Evolutionary conservation across 2,113 vertebrate genomes (phyloP).

Genomic region (Calypte anna): DNA sequence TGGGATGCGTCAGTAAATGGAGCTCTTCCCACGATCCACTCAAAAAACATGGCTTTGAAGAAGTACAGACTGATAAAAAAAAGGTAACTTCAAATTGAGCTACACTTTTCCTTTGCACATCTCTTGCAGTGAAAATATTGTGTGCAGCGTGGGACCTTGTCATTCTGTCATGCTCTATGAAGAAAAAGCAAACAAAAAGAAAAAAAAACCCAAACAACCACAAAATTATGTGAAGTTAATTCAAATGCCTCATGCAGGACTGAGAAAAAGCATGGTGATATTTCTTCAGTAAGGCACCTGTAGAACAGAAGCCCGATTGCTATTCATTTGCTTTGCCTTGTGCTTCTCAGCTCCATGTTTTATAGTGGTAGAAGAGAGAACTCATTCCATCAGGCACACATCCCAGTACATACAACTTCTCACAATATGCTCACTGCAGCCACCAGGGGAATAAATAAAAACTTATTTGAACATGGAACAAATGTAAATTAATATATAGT

Average conservation of each 20-base stretch:
- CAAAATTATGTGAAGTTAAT: neutral
- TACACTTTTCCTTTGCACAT: too few species aligned
- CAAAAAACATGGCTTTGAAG: too few species aligned
- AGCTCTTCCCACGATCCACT: too few species aligned
- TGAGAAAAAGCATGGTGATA: neutral
- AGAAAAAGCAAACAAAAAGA: neutral
- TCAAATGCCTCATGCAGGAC: neutral
- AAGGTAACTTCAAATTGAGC: too few species aligned
- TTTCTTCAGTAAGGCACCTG: neutral
- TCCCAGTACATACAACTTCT: neutral
- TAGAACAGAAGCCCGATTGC: neutral
- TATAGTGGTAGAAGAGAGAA: neutral
- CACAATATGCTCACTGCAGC: neutral
- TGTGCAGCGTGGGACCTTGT: neutral
- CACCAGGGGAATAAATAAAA: neutral
- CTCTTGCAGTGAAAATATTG: neutral
- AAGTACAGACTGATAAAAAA: too few species aligned
- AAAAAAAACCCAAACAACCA: too few species aligned
- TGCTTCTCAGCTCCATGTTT: neutral
- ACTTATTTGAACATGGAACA: neutral
- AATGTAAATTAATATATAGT: neutral
- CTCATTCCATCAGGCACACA: neutral
- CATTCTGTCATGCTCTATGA: neutral
- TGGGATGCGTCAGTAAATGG: too few species aligned
- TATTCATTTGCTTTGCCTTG: neutral